A percentile compares a stretch with the other conserved stretches of the same genome.
phyloP scores from a whole-genome alignment of 2,888 invertebrate species.

The Flexamia atlantica region DNA sequence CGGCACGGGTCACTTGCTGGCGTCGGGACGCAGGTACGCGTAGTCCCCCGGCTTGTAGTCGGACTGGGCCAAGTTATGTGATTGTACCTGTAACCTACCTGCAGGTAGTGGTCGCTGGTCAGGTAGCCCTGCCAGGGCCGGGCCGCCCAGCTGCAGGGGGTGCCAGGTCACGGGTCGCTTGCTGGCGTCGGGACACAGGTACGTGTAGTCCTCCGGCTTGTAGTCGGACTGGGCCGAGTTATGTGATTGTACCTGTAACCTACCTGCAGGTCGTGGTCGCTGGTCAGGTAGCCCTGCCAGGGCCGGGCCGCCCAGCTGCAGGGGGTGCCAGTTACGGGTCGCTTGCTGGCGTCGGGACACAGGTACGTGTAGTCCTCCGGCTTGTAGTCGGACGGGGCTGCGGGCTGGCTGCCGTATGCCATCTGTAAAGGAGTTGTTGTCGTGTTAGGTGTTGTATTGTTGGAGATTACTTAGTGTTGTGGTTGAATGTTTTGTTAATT shows the following conservation, averaged over 20 bases:
- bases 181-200: conserved; percentile 88
- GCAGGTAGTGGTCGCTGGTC: conserved; percentile 77
- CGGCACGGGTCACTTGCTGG: conserved; percentile 83
- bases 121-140: conserved; percentile 91
- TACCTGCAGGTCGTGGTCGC: conserved; percentile 73
- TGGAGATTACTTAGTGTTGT: too few species aligned
- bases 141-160: conserved; percentile 89
- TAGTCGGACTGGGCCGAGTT: conserved; percentile 80
- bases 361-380: conserved; percentile 85
- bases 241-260: too few species aligned
- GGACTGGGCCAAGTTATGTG: too few species aligned
- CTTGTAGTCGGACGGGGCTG: conserved; percentile 79
- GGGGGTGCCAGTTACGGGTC: conserved; percentile 80
- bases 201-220: conserved; percentile 83
- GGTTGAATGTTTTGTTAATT: too few species aligned
- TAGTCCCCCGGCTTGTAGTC: conserved; percentile 83
- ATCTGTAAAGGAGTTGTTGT: conserved; percentile 74
- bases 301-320: conserved; percentile 92
- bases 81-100: too few species aligned
- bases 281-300: conserved; percentile 88
- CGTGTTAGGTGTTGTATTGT: neutral
- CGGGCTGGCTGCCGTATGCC: conserved; percentile 79
- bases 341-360: conserved; percentile 87
- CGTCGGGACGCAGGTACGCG: conserved; percentile 89
- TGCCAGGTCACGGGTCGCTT: conserved; percentile 82